Percentiles rank a stretch among this genome's conserved stretches.
These are phyloP conservation scores for Entomyzon cyanotis DNA, from an alignment of 2,113 vertebrate genomes.

Conservation along the genomic window DNA sequence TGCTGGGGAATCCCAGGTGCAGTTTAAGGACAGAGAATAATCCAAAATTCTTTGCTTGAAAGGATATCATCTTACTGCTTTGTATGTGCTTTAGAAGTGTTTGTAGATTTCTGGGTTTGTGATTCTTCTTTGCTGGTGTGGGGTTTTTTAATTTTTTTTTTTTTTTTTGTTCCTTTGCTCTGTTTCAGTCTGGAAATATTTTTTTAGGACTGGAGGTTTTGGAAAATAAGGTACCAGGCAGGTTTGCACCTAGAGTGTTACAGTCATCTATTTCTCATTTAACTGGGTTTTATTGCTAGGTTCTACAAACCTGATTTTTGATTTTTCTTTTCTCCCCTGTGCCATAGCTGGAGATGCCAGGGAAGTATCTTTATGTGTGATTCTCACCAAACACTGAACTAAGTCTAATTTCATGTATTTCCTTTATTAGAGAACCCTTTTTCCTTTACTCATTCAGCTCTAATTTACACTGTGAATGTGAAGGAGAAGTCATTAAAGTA, in stretches of 20 bases:
- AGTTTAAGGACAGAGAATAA: background rate
- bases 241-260: background rate
- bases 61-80: background rate
- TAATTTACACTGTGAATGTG: background rate
- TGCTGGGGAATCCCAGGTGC: background rate
- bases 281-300: background rate
- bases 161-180: background rate
- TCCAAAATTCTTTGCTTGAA: background rate
- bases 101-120: background rate
- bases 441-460: background rate
- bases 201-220: background rate
- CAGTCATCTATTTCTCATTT: background rate
- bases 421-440: conserved; percentile 15
- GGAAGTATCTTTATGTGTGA: background rate
- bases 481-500: conserved; percentile 24
- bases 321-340: background rate
- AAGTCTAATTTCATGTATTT: conserved; percentile 30
- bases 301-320: background rate
- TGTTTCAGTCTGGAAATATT: background rate
- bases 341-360: background rate
- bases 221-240: background rate
- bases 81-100: background rate
- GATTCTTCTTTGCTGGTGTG: background rate
- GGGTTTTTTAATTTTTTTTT: background rate
- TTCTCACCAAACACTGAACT: background rate